A percentile compares a stretch with the other conserved stretches of the same genome.
Conservation (phyloP, 2,888 invertebrate species). For the Drosophila cracens region DNA sequence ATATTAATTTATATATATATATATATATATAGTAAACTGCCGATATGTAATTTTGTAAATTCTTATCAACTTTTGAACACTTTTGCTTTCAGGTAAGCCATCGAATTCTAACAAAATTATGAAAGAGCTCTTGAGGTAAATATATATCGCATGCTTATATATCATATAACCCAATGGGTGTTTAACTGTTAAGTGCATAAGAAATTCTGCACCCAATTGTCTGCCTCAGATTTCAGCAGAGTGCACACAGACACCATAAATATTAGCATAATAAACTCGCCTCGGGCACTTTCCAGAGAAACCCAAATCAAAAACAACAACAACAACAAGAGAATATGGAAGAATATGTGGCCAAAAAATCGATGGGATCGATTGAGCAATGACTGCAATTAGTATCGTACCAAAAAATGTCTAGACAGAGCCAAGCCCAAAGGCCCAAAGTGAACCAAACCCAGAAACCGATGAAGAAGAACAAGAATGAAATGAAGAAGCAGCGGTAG, state of each 20-base stretch:
- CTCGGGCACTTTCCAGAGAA: conserved; percentile 66
- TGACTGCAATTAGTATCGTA: conserved; percentile 74
- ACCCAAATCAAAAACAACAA: conserved; percentile 27
- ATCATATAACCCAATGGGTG: conserved; percentile 5
- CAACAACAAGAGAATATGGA: conserved; percentile 1
- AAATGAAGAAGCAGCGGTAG: conserved; percentile 8
- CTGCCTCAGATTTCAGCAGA: conserved; percentile 33
- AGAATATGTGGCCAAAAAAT: conserved; percentile 19
- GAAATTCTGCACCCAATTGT: conserved; percentile 22
- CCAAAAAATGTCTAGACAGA: conserved; percentile 67
- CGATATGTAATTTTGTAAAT: not conserved
- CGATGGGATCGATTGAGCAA: conserved; percentile 70
- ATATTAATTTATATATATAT: not conserved
- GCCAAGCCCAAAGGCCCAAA: conserved; percentile 50
- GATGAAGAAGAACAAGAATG: not conserved
- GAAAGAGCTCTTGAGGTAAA: conserved; percentile 18
- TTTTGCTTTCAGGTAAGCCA: conserved; percentile 43
- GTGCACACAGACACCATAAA: conserved; percentile 30
- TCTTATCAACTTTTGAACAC: not conserved
- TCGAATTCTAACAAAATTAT: not conserved
- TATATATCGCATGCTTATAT: not conserved
- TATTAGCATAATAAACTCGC: conserved; percentile 69
- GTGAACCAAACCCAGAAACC: conserved; percentile 12
- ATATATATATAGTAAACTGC: not conserved
- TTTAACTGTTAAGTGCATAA: conserved; percentile 51